Base-by-base conservation (phyloP, 2,888 invertebrate species). In the Microplitis manilae region DNA sequence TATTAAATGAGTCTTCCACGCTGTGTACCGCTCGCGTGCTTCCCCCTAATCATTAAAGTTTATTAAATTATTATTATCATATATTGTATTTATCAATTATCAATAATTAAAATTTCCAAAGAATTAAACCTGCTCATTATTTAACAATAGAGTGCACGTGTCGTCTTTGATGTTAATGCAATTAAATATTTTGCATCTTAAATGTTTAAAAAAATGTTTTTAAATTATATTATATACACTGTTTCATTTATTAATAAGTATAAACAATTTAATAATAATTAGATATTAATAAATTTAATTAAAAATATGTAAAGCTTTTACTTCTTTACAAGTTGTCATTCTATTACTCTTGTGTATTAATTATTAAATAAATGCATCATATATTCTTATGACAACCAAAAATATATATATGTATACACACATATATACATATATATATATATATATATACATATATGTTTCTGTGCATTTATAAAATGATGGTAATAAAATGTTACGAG, bases 381-480 rank as follows among this genome's bases (percentile, higher is more conserved):
- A 50, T 50, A 50, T 50, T 50, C 50, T 50, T 50, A 6, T 50
- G 50, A 50, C 8, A 50, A 50, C 13, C 20, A 20, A 20, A 50
- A 50, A 84, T 81, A 83, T 82, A 80, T 80, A 83, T 81, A 83
- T 83, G 82, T 82, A 83, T 81, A 83, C 79, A 82, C 82, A 81
- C 79, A 79, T 84, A 85, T 86, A 85, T 86, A 50, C 13, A 9
- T 85, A 87, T 85, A 87, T 85, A 86, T 84, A 85, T 84, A 79
- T 84, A 85, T 86, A 85, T 86, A 50, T 50, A 9, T 85, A 87
- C 85, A 87, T 85, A 86, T 84, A 85, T 84, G 84, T 84, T 86
- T 85, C 84, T 85, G 85, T 87, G 87, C 86, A 86, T 87, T 86
- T 86, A 86, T 86, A 87, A 86, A 85, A 81, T 85, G 84, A 82